Evolutionary conservation across 2,113 vertebrate species (phyloP).

Genomic region (Podarcis raffonei): DNA sequence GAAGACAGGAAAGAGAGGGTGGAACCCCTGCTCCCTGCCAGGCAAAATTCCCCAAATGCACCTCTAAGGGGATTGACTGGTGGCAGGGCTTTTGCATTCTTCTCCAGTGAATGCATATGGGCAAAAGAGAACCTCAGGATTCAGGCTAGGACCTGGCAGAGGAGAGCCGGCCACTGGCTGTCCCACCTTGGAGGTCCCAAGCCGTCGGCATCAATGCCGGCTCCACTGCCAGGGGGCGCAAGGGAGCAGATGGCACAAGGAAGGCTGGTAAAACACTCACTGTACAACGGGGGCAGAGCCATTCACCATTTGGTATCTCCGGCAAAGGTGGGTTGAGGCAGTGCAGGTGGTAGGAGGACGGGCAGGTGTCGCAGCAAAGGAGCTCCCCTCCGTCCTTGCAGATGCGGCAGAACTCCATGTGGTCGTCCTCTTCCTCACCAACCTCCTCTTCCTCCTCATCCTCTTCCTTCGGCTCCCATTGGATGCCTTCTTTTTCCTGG

Average conservation of each 20-base stretch:
- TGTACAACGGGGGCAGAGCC: constrained; percentile 97
- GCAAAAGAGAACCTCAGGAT: neutral
- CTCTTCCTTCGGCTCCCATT: constrained; percentile 95
- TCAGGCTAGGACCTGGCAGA: neutral
- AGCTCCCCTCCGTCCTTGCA: constrained; percentile 90
- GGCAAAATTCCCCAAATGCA: neutral
- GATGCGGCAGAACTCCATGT: constrained; percentile 98
- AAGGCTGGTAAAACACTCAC: constrained; percentile 79
- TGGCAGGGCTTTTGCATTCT: neutral
- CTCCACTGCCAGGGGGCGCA: neutral
- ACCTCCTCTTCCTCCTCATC: constrained; percentile 93
- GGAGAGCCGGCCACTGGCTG: fast-evolving
- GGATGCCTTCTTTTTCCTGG: constrained; percentile 94
- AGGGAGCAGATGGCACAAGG: neutral
- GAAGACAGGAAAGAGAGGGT: neutral
- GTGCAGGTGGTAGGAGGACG: constrained; percentile 90
- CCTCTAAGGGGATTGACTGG: neutral
- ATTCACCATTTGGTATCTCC: constrained; percentile 98
- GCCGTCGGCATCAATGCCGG: neutral
- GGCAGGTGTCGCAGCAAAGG: constrained; percentile 68
- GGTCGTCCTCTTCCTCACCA: constrained; percentile 93
- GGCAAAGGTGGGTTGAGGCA: constrained; percentile 96
- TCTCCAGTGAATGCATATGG: neutral
- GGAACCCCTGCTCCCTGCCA: neutral
- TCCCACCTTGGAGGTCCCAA: neutral